Evolutionary conservation across 2,113 vertebrate species (phyloP).

Genomic region (Delphinapterus leucas): DNA sequence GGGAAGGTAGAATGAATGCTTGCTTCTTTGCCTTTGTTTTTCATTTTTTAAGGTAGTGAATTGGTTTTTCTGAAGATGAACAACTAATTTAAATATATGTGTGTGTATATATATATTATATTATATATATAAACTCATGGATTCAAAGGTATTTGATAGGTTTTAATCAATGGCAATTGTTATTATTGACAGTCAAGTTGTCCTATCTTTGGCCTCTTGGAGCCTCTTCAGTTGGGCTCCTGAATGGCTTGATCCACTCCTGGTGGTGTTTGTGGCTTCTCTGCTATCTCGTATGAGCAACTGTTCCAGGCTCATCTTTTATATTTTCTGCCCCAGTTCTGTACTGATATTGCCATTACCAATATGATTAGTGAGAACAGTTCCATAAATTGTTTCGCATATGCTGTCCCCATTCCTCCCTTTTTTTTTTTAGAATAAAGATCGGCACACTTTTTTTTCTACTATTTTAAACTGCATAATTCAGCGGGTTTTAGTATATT

Average conservation of each 20-base stretch:
- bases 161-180: neutral
- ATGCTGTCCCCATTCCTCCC: neutral
- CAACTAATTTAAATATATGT: neutral
- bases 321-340: neutral
- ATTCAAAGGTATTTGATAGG: neutral
- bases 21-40: neutral
- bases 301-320: neutral
- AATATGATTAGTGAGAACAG: neutral
- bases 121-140: neutral
- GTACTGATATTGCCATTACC: neutral
- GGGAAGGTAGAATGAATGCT: neutral
- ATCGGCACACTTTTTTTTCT: neutral
- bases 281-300: neutral
- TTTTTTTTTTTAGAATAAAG: neutral
- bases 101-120: neutral
- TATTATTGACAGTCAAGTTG: neutral
- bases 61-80: neutral
- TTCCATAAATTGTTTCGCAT: neutral
- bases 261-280: neutral
- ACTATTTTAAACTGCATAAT: neutral
- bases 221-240: neutral
- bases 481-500: neutral
- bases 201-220: neutral
- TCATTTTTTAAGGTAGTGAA: neutral
- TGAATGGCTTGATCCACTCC: neutral